A percentile compares a stretch with the other conserved stretches of the same genome.
Evolutionary conservation across 2,797 vertebrate genomes (phyloP).

Genomic region (Halcyon leucocephala): DNA sequence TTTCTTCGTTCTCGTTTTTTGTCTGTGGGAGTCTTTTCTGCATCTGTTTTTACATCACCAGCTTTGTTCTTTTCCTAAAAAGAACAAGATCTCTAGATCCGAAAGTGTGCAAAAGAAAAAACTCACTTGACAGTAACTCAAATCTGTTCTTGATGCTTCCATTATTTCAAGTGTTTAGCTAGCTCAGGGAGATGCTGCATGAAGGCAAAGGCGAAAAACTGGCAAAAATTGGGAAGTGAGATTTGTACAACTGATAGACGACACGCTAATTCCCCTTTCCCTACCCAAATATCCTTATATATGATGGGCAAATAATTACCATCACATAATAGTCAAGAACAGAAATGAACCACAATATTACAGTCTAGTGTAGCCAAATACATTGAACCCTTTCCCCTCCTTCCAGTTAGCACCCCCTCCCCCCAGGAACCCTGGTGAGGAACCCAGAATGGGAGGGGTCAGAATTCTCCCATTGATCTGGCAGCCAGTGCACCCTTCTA

Average conservation of each 20-base stretch:
- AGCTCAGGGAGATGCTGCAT: not conserved
- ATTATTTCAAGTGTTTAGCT: not conserved
- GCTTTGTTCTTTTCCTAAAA: slow-evolving; percentile 89
- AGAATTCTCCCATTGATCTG: not conserved
- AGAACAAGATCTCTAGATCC: not conserved
- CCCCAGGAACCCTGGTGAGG: not conserved
- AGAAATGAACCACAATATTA: not conserved
- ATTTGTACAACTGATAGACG: not conserved
- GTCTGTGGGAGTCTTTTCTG: slow-evolving; percentile 92
- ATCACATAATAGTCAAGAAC: not conserved
- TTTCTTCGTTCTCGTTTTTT: slow-evolving; percentile 91
- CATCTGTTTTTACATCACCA: slow-evolving; percentile 87
- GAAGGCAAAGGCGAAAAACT: not conserved
- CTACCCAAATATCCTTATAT: not conserved
- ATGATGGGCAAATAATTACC: not conserved
- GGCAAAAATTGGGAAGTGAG: not conserved
- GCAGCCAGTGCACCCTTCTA: not conserved
- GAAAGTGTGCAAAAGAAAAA: not conserved
- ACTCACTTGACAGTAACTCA: not conserved
- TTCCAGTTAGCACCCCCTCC: not conserved
- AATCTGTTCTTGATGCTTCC: fast-evolving
- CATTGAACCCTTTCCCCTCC: not conserved
- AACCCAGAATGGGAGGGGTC: not conserved
- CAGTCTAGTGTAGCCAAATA: not conserved
- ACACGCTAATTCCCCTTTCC: not conserved